Evolutionary conservation across 2,797 vertebrate species (phyloP).

Genomic region (Oreonectes daqikongensis): DNA sequence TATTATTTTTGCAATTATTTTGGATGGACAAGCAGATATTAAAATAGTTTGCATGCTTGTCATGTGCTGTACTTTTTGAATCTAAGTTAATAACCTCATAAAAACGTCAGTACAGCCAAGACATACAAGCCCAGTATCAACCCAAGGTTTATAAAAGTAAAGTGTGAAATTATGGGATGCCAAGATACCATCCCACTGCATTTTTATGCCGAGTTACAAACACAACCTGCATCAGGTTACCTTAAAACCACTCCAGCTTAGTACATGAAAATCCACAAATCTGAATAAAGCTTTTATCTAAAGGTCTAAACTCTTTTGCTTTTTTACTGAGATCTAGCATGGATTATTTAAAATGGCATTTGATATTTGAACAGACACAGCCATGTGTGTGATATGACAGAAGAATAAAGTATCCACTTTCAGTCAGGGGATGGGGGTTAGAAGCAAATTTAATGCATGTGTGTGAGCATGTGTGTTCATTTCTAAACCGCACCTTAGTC

Average conservation of each 20-base stretch:
- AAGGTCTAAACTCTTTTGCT: neutral
- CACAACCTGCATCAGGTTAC: neutral
- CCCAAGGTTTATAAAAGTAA: neutral
- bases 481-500: conserved; percentile 82
- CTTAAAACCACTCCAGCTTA: neutral
- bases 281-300: conserved; percentile 9
- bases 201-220: neutral
- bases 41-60: no score
- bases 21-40: no score
- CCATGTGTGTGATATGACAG: neutral
- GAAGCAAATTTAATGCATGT: neutral
- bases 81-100: no score
- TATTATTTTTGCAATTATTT: no score
- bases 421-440: neutral
- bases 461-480: conserved; percentile 17
- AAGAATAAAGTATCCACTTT: neutral
- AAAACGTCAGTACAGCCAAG: neutral
- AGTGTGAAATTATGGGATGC: neutral
- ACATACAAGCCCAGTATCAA: neutral
- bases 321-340: neutral
- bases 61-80: no score
- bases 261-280: neutral
- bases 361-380: conserved; percentile 2
- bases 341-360: neutral
- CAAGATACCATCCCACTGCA: neutral